phyloP scores from a whole-genome alignment of 2,797 vertebrate genomes.

The Peromyscus eremicus region DNA sequence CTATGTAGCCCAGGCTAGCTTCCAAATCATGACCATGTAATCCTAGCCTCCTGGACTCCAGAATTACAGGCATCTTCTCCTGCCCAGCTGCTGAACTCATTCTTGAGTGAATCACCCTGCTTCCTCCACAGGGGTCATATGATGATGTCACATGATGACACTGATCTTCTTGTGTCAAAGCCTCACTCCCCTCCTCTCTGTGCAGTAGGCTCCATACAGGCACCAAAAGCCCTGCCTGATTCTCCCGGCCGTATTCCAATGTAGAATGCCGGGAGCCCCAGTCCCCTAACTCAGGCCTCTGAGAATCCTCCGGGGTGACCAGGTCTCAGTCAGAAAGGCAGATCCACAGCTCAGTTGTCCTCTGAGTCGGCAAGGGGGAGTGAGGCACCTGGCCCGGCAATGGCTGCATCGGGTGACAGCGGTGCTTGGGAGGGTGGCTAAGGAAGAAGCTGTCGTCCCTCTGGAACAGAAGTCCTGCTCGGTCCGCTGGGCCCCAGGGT shows the following conservation, averaged over 20 bases:
- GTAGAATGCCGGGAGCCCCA: not conserved
- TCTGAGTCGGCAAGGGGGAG: not conserved
- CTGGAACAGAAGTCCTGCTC: not conserved
- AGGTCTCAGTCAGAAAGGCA: not conserved
- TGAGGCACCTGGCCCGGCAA: not conserved
- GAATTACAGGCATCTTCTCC: not conserved
- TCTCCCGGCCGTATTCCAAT: too few species aligned
- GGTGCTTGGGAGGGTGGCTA: accelerated
- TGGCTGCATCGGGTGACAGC: too few species aligned
- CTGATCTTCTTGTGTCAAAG: not conserved
- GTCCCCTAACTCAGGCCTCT: not conserved
- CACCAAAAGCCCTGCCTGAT: not conserved
- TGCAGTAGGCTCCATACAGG: not conserved
- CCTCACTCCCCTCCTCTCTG: not conserved
- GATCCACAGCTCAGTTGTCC: too few species aligned
- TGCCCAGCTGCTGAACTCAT: not conserved
- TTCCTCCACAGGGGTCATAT: not conserved
- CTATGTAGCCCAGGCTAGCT: not conserved
- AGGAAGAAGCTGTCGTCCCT: not conserved
- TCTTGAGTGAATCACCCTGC: not conserved
- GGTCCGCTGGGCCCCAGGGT: not conserved
- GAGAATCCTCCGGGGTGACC: too few species aligned
- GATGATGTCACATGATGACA: not conserved
- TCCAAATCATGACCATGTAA: not conserved
- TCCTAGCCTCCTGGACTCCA: not conserved